Base-by-base conservation (phyloP, 2,797 vertebrate species). In the Capromys pilorides region DNA sequence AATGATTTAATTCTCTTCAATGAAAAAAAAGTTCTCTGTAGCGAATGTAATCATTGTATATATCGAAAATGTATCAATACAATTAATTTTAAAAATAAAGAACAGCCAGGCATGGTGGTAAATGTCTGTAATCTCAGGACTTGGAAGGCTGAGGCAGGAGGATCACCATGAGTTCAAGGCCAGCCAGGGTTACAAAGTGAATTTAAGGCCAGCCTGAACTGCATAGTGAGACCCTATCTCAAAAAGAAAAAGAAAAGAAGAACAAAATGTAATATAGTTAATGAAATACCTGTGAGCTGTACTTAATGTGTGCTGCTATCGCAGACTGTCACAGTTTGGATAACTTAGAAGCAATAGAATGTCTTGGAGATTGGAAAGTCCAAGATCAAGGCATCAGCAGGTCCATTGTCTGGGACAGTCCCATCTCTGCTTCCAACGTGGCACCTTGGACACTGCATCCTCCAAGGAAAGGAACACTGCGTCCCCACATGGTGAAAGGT, bases 271-370 rank as follows among this genome's bases (percentile, higher is more conserved):
- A 81, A 51, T 45, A 39, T 39, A 77, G 4, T 36, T 49, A 49
- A 57, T 86, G 26, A 16, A 33, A 82, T 62, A 84, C 88, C 78
- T 85, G 21, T 39, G 41, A 84, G 5, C 79, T 73, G 62, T 83
- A 14, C 62, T 89, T 85, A 39, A 36, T 64, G 22, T 62, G 31
- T 79, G 54, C 45, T 79, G 49, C 61, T 67, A 28, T 85, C 61
- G 79, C 33, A 77, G 28, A n/a, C 62, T 51, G 78, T 33, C 26
- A 84, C 26, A 80, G 90, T 31, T 31, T 54, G 26, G 22, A 39
- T 54, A 64, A 71, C 80, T 89, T 79, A 89, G 71, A 62, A 88
- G 57, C 80, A 85, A 89, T n/a, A 64, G 36, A 92, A 85, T 88
- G n/a, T 36, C 16, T 83, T 80, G 39, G 71, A 79, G 61, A 6